Conservation (phyloP, 30 jellyfish, hydroid and myxozoan genomes). For the Nemopilema nomurai region DNA sequence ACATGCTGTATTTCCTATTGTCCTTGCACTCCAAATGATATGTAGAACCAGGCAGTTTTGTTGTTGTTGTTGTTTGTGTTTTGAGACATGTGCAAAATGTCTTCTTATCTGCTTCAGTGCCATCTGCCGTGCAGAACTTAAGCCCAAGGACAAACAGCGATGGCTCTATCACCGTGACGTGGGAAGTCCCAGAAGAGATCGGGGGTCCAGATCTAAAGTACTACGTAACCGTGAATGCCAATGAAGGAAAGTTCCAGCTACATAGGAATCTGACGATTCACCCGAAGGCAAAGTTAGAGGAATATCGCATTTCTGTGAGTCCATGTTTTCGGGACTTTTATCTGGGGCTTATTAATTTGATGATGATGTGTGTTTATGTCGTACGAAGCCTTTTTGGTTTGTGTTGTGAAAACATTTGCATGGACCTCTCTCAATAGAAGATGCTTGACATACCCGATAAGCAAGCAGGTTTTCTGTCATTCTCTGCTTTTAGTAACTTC, state of each 20-base stretch:
- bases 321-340: background rate
- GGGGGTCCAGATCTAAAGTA: constrained; percentile 61
- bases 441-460: too few relatives aligned
- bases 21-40: too few relatives aligned
- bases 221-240: constrained; percentile 37
- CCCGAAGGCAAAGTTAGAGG: constrained; percentile 24
- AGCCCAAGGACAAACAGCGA: constrained; percentile 35
- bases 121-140: constrained; percentile 53
- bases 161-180: constrained; percentile 53
- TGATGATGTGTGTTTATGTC: background rate
- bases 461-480: too few relatives aligned
- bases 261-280: constrained; percentile 19
- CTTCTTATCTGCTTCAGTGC: constrained; percentile 49
- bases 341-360: background rate
- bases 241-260: constrained; percentile 8
- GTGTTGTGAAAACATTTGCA: too few relatives aligned
- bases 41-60: background rate
- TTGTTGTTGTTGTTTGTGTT: background rate
- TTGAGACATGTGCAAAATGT: background rate
- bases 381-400: background rate
- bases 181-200: constrained; percentile 65
- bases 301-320: constrained; percentile 52
- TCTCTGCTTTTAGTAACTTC: too few relatives aligned
- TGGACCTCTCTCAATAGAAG: background rate
- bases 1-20: too few relatives aligned